These are phyloP conservation scores for Galbula dea DNA, from an alignment of 2,113 vertebrate species.

Conservation along the genomic window DNA sequence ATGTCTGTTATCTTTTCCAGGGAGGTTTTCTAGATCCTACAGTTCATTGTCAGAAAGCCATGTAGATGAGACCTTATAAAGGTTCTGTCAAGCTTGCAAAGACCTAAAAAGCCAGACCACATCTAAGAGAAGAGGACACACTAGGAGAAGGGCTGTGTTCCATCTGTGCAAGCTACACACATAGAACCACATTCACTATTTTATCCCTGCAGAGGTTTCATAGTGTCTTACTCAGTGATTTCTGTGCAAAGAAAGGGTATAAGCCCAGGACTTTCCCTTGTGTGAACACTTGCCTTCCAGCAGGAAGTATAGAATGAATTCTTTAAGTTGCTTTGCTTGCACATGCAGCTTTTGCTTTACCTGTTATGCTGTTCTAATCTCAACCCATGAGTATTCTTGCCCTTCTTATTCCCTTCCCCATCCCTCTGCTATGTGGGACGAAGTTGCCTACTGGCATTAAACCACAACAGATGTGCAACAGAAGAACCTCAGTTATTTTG, in stretches of 20 bases:
- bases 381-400: neutral
- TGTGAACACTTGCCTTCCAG: neutral
- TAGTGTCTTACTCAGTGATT: neutral
- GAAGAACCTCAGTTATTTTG: neutral
- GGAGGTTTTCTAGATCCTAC: neutral
- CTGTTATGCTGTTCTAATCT: neutral
- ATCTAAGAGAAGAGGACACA: neutral
- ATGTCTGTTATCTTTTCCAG: neutral
- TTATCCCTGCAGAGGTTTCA: neutral
- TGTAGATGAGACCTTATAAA: neutral
- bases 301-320: neutral
- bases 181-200: neutral
- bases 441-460: neutral
- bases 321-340: neutral
- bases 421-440: neutral
- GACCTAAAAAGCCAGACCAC: neutral
- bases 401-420: neutral
- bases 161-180: neutral
- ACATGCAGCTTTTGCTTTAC: neutral
- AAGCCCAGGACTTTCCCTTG: neutral
- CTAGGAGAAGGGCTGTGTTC: neutral
- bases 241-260: neutral
- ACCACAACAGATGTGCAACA: neutral
- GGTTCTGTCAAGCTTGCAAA: neutral
- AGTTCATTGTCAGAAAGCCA: neutral